Percentiles rank a stretch among this genome's conserved stretches.
Conservation (phyloP, 2,888 invertebrate genomes). For the Drosophila trichaetosa region DNA sequence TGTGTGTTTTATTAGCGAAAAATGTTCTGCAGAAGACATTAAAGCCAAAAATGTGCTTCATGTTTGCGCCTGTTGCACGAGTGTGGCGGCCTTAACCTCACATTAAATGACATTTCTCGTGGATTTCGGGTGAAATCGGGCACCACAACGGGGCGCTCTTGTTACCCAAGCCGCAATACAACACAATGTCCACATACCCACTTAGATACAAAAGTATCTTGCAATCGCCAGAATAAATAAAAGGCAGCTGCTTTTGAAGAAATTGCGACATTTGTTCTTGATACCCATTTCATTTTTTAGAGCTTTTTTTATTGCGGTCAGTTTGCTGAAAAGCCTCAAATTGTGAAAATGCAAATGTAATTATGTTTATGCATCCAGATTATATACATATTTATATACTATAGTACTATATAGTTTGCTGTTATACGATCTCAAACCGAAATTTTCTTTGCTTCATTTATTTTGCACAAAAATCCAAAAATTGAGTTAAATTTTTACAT, state of each 20-base stretch:
- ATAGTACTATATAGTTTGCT: background rate
- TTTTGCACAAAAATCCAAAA: background rate
- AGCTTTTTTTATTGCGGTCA: constrained; percentile 5
- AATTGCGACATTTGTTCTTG: constrained; percentile 57
- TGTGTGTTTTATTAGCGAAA: constrained; percentile 67
- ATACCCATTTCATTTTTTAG: constrained; percentile 25
- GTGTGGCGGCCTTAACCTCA: constrained; percentile 31
- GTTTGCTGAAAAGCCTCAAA: constrained; percentile 3
- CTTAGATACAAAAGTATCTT: constrained; percentile 40
- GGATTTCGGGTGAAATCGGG: constrained; percentile 72
- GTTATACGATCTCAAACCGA: background rate
- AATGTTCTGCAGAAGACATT: constrained; percentile 71
- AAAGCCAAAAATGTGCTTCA: constrained; percentile 42
- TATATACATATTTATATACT: background rate
- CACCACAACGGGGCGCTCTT: constrained; percentile 36
- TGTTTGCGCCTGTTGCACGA: constrained; percentile 44
- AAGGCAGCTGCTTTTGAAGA: constrained; percentile 40
- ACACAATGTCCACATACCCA: constrained; percentile 9
- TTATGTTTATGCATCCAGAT: background rate
- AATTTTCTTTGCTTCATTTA: background rate
- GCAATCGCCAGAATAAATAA: constrained; percentile 28
- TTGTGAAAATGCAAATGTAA: background rate
- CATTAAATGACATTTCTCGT: constrained; percentile 33
- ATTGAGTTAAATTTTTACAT: background rate
- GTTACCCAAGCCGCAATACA: constrained; percentile 8